Percentiles rank a stretch among this genome's conserved stretches.
Conservation (phyloP, 2,888 invertebrate species). For the Acleris cristana region DNA sequence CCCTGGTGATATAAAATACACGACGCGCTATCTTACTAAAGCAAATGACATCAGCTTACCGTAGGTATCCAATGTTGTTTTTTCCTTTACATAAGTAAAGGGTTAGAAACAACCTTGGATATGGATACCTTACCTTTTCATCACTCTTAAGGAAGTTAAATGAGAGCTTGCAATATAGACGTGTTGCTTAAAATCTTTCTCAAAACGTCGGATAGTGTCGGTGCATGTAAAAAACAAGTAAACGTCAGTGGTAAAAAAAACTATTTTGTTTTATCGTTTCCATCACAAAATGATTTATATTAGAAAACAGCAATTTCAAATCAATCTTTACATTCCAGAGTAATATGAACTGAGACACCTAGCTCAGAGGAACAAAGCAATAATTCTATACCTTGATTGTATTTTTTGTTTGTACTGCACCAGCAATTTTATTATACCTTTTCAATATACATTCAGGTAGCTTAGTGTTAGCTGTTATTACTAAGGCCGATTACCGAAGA, state of each 20-base stretch:
- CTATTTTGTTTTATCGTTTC: too few relatives aligned
- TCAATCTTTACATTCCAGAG: background rate
- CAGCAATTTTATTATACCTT: constrained; percentile 14
- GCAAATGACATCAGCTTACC: background rate
- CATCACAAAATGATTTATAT: too few relatives aligned
- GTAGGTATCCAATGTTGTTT: too few relatives aligned
- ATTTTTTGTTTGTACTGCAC: constrained; percentile 19
- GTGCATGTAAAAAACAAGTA: too few relatives aligned
- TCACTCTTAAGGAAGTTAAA: too few relatives aligned
- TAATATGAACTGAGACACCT: constrained; percentile 2
- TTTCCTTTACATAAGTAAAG: too few relatives aligned
- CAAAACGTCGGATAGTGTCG: too few relatives aligned
- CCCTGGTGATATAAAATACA: constrained; percentile 36
- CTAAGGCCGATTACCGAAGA: background rate
- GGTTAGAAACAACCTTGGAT: too few relatives aligned
- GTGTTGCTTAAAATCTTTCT: too few relatives aligned
- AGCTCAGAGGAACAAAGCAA: constrained; percentile 26
- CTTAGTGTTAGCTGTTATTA: background rate
- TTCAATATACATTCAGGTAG: background rate
- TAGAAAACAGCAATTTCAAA: background rate
- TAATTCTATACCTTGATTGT: constrained; percentile 14
- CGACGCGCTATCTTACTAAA: constrained; percentile 16
- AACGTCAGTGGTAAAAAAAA: too few relatives aligned
- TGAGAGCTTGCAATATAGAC: too few relatives aligned
- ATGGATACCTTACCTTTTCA: too few relatives aligned